Evolutionary conservation across 2,888 invertebrate genomes (phyloP), one percentile per base, ranked within the genome.

Genomic region (Tromatobia lineatoria): DNA sequence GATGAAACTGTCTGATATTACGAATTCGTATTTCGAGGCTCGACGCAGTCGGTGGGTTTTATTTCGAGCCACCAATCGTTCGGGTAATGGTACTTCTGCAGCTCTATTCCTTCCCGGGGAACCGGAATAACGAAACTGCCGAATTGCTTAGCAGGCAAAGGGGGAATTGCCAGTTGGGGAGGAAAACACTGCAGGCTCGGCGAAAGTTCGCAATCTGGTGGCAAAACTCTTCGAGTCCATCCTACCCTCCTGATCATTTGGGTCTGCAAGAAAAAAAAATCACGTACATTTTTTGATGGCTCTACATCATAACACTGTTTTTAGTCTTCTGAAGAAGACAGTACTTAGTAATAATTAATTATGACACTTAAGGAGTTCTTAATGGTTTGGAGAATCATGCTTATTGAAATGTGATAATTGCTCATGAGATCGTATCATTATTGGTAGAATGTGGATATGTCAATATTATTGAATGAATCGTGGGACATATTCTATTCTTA

Each of bases 71-170:
- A 95, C 95, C 95, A 95, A 83, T 94, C 94, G 79, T 95, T 94
- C 1, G 95, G 95, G 89, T 95, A 95, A 70, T 95, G 94, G 90
- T 95, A 95, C 88, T 95, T 95, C 85, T 95, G 95, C 59, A 95
- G 93, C 91, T 95, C 95, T 52, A 95, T 94, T 73, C 95, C 95
- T 88, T 95, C 95, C 66, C 94, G 90, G 1, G 95, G 95, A 18
- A 94, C 95, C 11, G 95, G 95, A 66, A 95, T 91, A 18, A 92
- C 89, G 59, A 93, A 91, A n/a, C 94, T 93, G 4, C 94, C 94
- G 84, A 94, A 94, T 77, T 94, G 93, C 85, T 93, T 93, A 15
- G 90, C 89, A 38, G 95, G 94, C 78, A 95, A 91, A 0, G 95
- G 95, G 45, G 93, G 90, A 50, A 94, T 92, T 15, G 94, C 93